Base-by-base conservation (phyloP, 2,888 invertebrate genomes). In the Nymphalis c-album region DNA sequence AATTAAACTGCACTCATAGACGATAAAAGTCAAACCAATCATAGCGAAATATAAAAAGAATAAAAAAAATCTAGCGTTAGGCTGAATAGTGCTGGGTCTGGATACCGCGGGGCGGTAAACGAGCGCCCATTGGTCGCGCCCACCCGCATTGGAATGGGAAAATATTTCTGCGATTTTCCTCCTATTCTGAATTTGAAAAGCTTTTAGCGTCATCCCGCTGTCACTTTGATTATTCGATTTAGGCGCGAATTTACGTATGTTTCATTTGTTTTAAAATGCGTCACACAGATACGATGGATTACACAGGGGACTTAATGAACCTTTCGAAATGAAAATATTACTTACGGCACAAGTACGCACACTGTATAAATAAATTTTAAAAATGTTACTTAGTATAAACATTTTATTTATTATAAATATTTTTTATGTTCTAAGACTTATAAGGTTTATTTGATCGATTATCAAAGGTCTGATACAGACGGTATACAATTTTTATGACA, bases 81-180 rank as follows among this genome's bases (percentile, higher is more conserved):
- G 51, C 63, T 67, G 51, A 64, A 62, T 53, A 61, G 55, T 51
- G 81, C 76, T 80, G 79, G 76, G 69, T 70, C 75, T 78, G 76
- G 80, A 80, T 77, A 80, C 78, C 80, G 77, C 76, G 78, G 77
- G 69, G 78, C 55, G 71, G 72, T 72, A 68, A 57, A 71, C 60
- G 69, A 64, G 86, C 90, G 90, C 89, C 88, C 86, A 87, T 86
- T 86, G 89, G 90, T 87, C 88, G 88, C 88, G 90, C 90, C 87
- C 85, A 83, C 83, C 74, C 81, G 83, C 84, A 88, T 86, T 87
- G 89, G 90, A 83, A 84, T 83, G 83, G 79, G 85, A 85, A 89
- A 88, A 85, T 79, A 80, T 81, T 75, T 80, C 81, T 79, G 73
- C 82, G 82, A 81, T 84, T 90, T 90, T 87, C 85, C 85, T 77